Base-by-base conservation (phyloP, 2,888 invertebrate genomes). In the Sinohyriopsis cumingii region DNA sequence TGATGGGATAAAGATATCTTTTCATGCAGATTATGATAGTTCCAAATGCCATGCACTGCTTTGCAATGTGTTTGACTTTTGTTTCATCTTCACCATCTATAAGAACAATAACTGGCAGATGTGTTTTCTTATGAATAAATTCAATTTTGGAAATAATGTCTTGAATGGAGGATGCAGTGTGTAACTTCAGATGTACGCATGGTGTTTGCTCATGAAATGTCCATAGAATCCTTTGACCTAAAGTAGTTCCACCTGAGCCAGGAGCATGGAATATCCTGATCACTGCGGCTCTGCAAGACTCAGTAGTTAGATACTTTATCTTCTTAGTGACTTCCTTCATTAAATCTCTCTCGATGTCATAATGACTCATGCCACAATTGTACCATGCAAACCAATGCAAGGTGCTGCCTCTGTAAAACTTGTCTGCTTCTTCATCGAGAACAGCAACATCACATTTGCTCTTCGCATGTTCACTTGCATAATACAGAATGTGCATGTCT, bases 171-270 rank as follows among this genome's bases (percentile, higher is more conserved):
- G 68, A 65, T 1, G 65, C 70, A 15, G 72, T 61, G 2, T 71
- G 57, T 20, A 65, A 64, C 33, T 72, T 78, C 2, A 79, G 53
- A 45, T 81, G 76, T 2, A 68, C 76, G 24, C 77, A 79, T 25
- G 81, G 79, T 19, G 68, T 25, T 45, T 24, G 64, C 19, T 59
- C 54, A 7, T 66, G 73, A 12, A 79, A 64, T 28, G 77, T 73
- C 77, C 79, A 81, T 15, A 79, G 55, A 25, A 77, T 68, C 62
- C 75, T 59, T 62, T 81, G 81, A n/a, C 77, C 75, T 54, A 79
- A 57, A 19, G 79, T 81, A 28, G 81, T 77, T n/a, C 81, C 81
- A 22, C 81, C 81, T 20, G 76, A 69, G 15, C 81, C 81, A 19
- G 81, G 81, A 0, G 79, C 75, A 64, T 81, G 81, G 20, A 65